Evolutionary conservation across 2,113 vertebrate species (phyloP), one percentile per base, ranked within the genome.

Genomic region (Callipepla californica): DNA sequence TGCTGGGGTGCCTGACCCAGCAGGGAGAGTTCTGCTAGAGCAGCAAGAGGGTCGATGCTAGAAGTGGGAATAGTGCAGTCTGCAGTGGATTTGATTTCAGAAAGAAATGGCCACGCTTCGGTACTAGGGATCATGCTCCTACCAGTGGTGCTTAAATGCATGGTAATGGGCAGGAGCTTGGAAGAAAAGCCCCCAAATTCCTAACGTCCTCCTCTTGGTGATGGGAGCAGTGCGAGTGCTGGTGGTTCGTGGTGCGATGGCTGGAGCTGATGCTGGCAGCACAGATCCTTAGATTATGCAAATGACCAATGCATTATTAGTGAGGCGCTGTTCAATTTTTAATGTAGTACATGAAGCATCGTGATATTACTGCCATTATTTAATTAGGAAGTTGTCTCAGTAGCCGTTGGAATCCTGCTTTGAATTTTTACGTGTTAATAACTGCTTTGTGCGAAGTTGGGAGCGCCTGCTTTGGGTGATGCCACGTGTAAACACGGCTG

Each of bases 301-400:
- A 87, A 94, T 75, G 85, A 61, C 67, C 91, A 66, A 36, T 86
- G 82, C 82, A 53, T 84, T 95, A 83, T 93, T 81, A 90, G 94
- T 80, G 80, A 93, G 85, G 80, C 53, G 62, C 36, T 79, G 82
- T 65, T 96, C 85, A 94, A 84, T 96, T 93, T 95, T 95, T 96
- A 94, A 94, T 93, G 87, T 38, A 58, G 58, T 95, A 91, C 90
- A 91, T 80, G 93, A 74, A 81, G 77, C 69, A 26, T 26, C 58
- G 73, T 92, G 92, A 79, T 94, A 83, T 84, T 95, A 62, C 80
- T 86, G 83, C 80, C 93, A 93, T 95, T 95, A 94, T 96, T 95
- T 92, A 88, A 90, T 94, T 92, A 95, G 93, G 67, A 91, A 93
- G 94, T 90, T 95, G 95, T 94, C 91, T 93, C 88, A 73, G 85